Conservation (phyloP, 2,888 invertebrate genomes). For the Pelosia muscerda region DNA sequence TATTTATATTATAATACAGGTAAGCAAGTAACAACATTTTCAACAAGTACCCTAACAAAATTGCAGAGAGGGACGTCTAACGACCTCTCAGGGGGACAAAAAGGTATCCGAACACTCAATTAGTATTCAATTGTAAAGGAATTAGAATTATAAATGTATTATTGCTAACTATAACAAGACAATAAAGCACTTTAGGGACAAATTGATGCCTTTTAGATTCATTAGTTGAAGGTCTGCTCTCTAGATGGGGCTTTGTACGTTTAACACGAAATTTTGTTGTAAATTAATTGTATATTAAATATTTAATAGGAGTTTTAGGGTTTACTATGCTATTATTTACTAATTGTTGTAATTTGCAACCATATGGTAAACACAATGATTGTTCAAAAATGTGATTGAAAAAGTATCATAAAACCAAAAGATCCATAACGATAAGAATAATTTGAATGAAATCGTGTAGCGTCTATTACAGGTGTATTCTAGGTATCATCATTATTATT, state of each 20-base stretch:
- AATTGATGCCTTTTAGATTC: slow-evolving; percentile 12
- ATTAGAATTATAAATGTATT: slow-evolving; percentile 33
- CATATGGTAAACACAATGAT: too few relatives aligned
- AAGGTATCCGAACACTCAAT: slow-evolving; percentile 42
- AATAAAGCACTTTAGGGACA: slow-evolving; percentile 10
- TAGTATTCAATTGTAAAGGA: slow-evolving; percentile 38
- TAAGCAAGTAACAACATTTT: slow-evolving; percentile 13
- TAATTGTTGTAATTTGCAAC: too few relatives aligned
- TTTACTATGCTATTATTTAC: too few relatives aligned
- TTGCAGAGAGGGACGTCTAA: slow-evolving; percentile 15
- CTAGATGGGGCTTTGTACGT: not conserved
- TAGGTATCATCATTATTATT: too few relatives aligned
- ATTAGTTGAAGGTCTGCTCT: slow-evolving; percentile 4
- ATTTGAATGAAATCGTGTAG: too few relatives aligned
- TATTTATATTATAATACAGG: slow-evolving; percentile 5
- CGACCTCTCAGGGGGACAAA: slow-evolving; percentile 34
- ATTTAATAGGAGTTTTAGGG: too few relatives aligned
- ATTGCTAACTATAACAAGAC: slow-evolving; percentile 21
- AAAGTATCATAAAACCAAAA: too few relatives aligned
- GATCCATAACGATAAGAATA: too few relatives aligned
- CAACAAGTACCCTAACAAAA: slow-evolving; percentile 10
- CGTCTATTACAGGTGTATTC: too few relatives aligned
- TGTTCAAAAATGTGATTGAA: too few relatives aligned
- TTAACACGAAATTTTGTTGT: not conserved
- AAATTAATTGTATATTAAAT: not conserved